These are phyloP conservation scores for Heptranchias perlo DNA, from an alignment of 2,113 vertebrate genomes.

Conservation along the genomic window DNA sequence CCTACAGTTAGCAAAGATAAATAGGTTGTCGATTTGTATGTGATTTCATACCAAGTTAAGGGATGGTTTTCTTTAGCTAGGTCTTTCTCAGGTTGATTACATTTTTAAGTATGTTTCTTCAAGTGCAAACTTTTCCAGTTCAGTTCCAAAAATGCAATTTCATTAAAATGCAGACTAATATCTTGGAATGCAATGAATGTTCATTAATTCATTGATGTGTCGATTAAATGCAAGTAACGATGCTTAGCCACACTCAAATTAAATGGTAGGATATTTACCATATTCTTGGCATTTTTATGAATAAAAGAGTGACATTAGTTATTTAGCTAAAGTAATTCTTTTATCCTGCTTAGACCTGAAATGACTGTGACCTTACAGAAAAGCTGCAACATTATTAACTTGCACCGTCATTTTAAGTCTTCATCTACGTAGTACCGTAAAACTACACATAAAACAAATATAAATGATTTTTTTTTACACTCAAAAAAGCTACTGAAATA, in stretches of 20 bases:
- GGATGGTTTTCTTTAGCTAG: not conserved
- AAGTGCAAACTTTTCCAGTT: not conserved
- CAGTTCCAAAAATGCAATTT: not conserved
- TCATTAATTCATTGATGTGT: not conserved
- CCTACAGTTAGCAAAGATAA: constrained; percentile 54
- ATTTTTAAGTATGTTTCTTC: not conserved
- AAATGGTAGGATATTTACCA: not conserved
- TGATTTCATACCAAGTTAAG: not conserved
- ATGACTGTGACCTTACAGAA: not conserved
- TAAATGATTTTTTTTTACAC: not conserved
- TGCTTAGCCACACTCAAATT: not conserved
- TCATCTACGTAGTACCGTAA: not conserved
- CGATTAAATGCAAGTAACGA: not conserved
- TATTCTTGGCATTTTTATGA: not conserved
- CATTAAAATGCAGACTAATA: not conserved
- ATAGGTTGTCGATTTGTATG: not conserved
- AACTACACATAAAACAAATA: not conserved
- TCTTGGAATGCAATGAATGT: not conserved
- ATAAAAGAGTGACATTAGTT: not conserved
- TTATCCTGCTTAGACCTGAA: not conserved
- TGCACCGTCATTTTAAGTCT: not conserved
- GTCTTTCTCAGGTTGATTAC: not conserved
- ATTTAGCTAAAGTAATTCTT: not conserved
- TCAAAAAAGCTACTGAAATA: not conserved
- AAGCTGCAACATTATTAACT: not conserved